Evolutionary conservation across 2,888 invertebrate species (phyloP).

Genomic region (Ecdyonurus torrentis): DNA sequence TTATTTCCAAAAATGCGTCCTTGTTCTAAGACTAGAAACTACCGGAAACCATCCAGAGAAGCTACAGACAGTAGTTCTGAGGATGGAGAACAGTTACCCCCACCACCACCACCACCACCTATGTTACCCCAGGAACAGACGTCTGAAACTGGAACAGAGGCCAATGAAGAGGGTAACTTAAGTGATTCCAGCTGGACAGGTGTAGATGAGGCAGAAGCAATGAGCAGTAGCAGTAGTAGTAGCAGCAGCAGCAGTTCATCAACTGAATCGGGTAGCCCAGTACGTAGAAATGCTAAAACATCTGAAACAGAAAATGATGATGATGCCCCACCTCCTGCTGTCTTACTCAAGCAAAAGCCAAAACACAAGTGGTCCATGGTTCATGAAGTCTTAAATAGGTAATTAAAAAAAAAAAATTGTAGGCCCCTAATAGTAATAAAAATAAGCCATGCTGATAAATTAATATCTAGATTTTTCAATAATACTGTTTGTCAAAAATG

Average conservation of each 20-base stretch:
- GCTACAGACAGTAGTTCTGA: slow-evolving; percentile 10
- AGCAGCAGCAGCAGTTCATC: slow-evolving; percentile 2
- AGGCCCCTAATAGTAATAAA: background rate
- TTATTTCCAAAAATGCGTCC: slow-evolving; percentile 18
- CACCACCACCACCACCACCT: slow-evolving; percentile 1
- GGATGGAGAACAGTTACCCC: slow-evolving; percentile 9
- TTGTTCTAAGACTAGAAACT: slow-evolving; percentile 20
- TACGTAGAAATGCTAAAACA: slow-evolving; percentile 20
- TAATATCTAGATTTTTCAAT: too few relatives aligned
- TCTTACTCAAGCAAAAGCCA: slow-evolving; percentile 41
- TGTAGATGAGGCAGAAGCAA: slow-evolving; percentile 8
- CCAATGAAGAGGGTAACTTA: slow-evolving; percentile 3
- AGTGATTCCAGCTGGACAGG: slow-evolving; percentile 9
- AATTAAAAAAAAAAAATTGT: background rate
- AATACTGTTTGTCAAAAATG: too few relatives aligned
- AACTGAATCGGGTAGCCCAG: slow-evolving; percentile 14
- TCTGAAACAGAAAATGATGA: slow-evolving; percentile 19
- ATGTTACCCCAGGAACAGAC: slow-evolving; percentile 5
- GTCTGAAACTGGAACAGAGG: slow-evolving; percentile 3
- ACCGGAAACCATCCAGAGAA: slow-evolving; percentile 16
- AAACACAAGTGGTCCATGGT: slow-evolving; percentile 50
- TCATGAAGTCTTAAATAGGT: slow-evolving; percentile 32
- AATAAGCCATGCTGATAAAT: too few relatives aligned
- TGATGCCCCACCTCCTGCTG: slow-evolving; percentile 21
- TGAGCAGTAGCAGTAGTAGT: slow-evolving; percentile 7